Evolutionary conservation across 2,797 vertebrate genomes (phyloP).

Genomic region (Phyllotis vaccarum): DNA sequence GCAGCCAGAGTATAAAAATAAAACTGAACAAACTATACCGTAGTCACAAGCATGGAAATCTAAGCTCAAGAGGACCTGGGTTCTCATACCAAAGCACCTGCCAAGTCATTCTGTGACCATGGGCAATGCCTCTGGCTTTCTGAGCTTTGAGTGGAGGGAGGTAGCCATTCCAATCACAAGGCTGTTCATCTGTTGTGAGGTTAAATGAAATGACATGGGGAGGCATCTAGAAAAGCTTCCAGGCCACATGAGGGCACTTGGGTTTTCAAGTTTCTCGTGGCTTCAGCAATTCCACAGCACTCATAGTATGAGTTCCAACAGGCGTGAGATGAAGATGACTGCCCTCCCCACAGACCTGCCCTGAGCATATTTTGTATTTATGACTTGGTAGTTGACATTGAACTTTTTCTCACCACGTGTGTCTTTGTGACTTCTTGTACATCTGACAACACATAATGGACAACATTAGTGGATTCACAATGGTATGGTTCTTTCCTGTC

Average conservation of each 20-base stretch:
- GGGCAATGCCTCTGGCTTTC: background rate
- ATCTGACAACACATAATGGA: background rate
- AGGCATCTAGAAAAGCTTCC: background rate
- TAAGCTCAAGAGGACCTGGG: background rate
- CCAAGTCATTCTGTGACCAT: background rate
- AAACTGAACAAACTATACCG: background rate
- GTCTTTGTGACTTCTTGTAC: slow-evolving; percentile 2
- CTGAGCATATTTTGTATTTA: background rate
- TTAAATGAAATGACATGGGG: background rate
- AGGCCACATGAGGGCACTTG: accelerated
- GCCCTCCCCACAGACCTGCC: background rate
- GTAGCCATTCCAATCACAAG: background rate
- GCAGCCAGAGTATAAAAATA: background rate
- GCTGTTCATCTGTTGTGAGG: background rate
- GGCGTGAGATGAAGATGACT: background rate
- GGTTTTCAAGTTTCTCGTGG: background rate
- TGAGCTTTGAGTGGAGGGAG: background rate
- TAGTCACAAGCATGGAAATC: background rate
- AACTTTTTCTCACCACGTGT: background rate
- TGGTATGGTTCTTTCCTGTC: background rate
- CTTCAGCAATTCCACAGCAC: accelerated
- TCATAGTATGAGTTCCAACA: background rate
- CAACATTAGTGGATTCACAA: background rate
- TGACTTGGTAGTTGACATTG: slow-evolving; percentile 29
- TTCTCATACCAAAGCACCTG: background rate